Percentiles rank a stretch among this genome's conserved stretches.
Evolutionary conservation across 2,113 vertebrate genomes (phyloP).

Genomic region (Chloropsis cyanopogon): DNA sequence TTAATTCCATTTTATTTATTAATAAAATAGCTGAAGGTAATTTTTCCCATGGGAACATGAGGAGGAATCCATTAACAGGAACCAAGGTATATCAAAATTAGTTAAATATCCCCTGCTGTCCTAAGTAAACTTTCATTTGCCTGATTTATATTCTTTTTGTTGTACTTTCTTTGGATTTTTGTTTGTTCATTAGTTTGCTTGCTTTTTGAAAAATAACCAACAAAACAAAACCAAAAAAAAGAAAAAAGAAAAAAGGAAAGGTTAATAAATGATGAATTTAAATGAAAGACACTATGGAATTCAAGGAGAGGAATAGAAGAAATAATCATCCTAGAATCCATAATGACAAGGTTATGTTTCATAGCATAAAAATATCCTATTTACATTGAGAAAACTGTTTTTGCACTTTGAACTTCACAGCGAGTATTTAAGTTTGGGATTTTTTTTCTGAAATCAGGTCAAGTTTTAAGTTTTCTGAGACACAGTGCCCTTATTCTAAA

Average conservation of each 20-base stretch:
- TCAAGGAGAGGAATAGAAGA: neutral
- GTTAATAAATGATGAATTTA: neutral
- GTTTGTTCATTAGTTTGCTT: neutral
- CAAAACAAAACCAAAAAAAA: neutral
- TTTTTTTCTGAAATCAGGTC: neutral
- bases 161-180: neutral
- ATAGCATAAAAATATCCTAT: slow-evolving; percentile 3
- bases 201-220: neutral
- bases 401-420: neutral
- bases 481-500: neutral
- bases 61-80: neutral
- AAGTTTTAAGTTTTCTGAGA: neutral
- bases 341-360: neutral
- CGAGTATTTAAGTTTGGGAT: neutral
- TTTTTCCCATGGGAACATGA: neutral
- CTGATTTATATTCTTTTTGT: neutral
- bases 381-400: neutral
- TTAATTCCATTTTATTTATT: neutral
- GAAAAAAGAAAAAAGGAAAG: neutral
- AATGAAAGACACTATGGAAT: neutral
- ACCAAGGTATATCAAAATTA: neutral
- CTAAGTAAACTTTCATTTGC: neutral
- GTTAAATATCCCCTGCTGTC: neutral
- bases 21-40: neutral
- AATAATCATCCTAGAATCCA: neutral